Conservation (phyloP, 2,113 vertebrate species). For the Collichthys lucidus region DNA sequence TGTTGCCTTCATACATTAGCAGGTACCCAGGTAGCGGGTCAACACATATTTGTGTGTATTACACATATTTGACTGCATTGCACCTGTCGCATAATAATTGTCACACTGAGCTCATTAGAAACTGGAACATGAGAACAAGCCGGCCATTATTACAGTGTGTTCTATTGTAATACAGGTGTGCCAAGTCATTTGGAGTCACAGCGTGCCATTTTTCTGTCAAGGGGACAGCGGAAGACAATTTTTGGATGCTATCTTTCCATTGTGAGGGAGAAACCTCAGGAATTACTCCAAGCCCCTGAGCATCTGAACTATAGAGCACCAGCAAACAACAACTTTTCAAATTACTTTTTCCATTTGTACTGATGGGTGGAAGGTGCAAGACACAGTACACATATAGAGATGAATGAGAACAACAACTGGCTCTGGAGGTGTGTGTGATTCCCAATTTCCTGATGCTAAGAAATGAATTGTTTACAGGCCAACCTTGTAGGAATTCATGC, state of each 20-base stretch:
- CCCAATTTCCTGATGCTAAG: background rate
- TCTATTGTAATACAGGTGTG: background rate
- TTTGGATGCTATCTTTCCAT: background rate
- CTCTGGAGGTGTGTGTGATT: background rate
- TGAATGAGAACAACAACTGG: background rate
- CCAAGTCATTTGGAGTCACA: background rate
- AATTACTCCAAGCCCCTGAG: background rate
- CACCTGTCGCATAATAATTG: background rate
- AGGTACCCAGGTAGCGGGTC: too few relatives aligned
- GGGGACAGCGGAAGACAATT: background rate
- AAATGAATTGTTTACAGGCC: background rate
- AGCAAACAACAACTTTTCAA: background rate
- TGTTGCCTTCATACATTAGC: too few relatives aligned
- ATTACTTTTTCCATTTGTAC: background rate
- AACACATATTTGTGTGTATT: too few relatives aligned
- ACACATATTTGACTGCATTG: background rate
- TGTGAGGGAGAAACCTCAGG: background rate
- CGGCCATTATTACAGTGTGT: background rate
- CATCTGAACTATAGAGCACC: background rate
- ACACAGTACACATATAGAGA: background rate
- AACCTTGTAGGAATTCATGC: background rate
- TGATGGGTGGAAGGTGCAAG: constrained; percentile 5
- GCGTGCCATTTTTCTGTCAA: background rate
- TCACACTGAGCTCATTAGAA: background rate
- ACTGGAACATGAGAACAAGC: background rate